Base-by-base conservation (phyloP, 2,888 invertebrate species). In the Platycheirus albimanus region DNA sequence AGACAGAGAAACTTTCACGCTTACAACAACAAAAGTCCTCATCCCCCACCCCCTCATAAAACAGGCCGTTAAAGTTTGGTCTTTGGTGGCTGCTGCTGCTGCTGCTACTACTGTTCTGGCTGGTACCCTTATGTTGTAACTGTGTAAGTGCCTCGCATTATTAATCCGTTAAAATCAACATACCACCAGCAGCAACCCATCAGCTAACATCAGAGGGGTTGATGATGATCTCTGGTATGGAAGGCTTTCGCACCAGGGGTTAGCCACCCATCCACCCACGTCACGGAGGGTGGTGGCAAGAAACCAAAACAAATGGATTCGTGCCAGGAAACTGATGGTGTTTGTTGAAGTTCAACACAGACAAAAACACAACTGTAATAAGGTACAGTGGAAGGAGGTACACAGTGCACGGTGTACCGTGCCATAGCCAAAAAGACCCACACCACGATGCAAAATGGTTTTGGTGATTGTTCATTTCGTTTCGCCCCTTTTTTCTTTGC, bases 121-220 rank as follows among this genome's bases (percentile, higher is more conserved):
- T 75, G 75, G 71, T 69, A 71, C 47, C 63, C 67, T 54, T 43
- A 63, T 83, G 67, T 72, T 74, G 72, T 58, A 20, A 19, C 38
- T 64, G 20, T 78, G 47, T 83, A 69, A 78, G 83, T 83, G 83
- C 78, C 45, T 72, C 63, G 28, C 72, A 83, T 83, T 83, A 83
- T 83, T 83, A 83, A 78, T 83, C 83, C 74, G 83, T 83, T 83
- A 83, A 72, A 83, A 83, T 83, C 77, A 83, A 78, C 83, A 83
- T 69, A 83, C 83, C 78, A 83, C 79, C 79, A 74, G 36, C 61
- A 61, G 24, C 58, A 43, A n/a, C 19, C n/a, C n/a, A n/a, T n/a
- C n/a, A n/a, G n/a, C n/a, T n/a, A n/a, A n/a, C n/a, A n/a, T n/a
- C 30, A 20, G 36, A 24, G n/a, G 47, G 51, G 19, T 13, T 20